Percentiles rank a stretch among this genome's conserved stretches.
phyloP scores from a whole-genome alignment of 2,797 vertebrate species.

The Arctocebus calabarensis region DNA sequence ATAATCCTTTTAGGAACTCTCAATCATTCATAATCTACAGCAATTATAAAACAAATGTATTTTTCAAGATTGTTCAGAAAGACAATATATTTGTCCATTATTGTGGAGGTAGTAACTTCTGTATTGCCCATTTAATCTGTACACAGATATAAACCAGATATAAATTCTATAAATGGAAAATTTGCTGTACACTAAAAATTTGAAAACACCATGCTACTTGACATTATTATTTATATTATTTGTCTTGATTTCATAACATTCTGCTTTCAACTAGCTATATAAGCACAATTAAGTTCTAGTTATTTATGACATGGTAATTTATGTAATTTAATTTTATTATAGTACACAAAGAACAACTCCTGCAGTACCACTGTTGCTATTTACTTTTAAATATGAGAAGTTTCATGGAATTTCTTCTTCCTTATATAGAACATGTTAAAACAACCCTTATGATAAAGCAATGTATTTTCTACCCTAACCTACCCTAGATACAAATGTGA shows the following conservation, averaged over 20 bases:
- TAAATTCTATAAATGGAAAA: constrained; percentile 27
- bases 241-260: background rate
- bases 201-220: background rate
- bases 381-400: background rate
- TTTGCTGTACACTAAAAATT: background rate
- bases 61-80: constrained; percentile 23
- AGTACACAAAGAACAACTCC: background rate
- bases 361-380: background rate
- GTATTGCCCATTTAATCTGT: background rate
- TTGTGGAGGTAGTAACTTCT: background rate
- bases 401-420: background rate
- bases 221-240: background rate
- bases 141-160: background rate
- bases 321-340: background rate
- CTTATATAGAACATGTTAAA: background rate
- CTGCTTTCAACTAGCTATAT: background rate
- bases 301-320: constrained; percentile 10
- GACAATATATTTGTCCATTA: background rate
- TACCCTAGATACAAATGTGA: background rate
- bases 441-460: background rate
- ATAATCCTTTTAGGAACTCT: constrained; percentile 15
- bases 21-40: constrained; percentile 28
- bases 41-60: background rate
- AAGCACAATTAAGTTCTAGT: background rate
- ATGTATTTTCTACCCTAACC: background rate